A percentile compares a stretch with the other conserved stretches of the same genome.
Conservation (phyloP, 2,888 invertebrate genomes). For the Agrenia bidenticulata region DNA sequence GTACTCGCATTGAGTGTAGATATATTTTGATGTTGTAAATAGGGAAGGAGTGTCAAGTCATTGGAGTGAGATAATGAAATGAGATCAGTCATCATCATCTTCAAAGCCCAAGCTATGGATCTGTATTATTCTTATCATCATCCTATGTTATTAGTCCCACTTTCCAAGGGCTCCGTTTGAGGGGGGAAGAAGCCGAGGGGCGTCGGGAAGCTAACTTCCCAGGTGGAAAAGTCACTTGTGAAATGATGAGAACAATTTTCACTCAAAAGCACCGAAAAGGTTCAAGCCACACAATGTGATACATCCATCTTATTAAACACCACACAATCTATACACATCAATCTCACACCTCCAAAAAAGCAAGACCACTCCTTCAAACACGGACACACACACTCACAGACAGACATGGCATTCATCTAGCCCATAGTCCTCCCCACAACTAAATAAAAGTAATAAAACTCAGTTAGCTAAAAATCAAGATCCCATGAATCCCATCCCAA, state of each 20-base stretch:
- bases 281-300: conserved; percentile 52
- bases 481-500: too few species aligned
- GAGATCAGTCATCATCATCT: conserved; percentile 23
- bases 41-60: conserved; percentile 19
- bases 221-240: conserved; percentile 35
- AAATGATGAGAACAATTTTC: conserved; percentile 41
- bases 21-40: too few species aligned
- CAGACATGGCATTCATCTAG: too few species aligned
- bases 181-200: conserved; percentile 43
- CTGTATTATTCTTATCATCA: background rate
- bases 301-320: conserved; percentile 50
- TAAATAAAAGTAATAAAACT: too few species aligned
- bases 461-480: too few species aligned
- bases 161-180: background rate
- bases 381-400: too few species aligned
- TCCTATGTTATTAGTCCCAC: background rate
- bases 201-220: conserved; percentile 47
- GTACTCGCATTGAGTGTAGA: too few species aligned
- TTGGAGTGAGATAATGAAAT: conserved; percentile 19
- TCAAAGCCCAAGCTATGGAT: background rate
- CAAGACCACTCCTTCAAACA: too few species aligned
- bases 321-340: conserved; percentile 44
- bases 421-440: too few species aligned
- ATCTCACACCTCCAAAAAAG: conserved; percentile 47
- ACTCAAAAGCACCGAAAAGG: conserved; percentile 40